Evolutionary conservation across 2,888 invertebrate species (phyloP), one percentile per base, ranked within the genome.

Genomic region (Palloptera scutellata): DNA sequence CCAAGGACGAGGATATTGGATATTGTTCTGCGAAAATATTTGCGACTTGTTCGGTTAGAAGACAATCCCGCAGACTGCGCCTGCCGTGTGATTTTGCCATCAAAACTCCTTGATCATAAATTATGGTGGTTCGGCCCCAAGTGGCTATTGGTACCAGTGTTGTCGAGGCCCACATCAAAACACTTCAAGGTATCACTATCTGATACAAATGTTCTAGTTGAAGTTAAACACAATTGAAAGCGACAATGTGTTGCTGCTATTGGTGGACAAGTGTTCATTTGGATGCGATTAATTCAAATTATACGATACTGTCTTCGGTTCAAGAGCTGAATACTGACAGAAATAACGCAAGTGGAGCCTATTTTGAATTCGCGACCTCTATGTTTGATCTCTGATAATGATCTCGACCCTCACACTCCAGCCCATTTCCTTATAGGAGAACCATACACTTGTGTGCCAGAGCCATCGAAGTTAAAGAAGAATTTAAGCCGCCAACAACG

Each of bases 21-120:
- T 13, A 53, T 55, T 6, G 10, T 64, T 40, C 70, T 71, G 6
- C 63, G 71, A 48, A 15, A 59, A 1, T 15, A 30, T 60, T 74
- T 73, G 72, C 54, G 64, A 40, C 67, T 72, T 64, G 64, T 75
- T 30, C 58, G 58, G 0, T 70, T 71, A 2, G 64, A 60, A 48
- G 57, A 64, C 41, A 74, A 74, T 52, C 72, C 72, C 2, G 73
- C 74, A 4, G 72, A 75, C 63, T 72, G 72, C 62, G 73, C 72
- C 1, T 73, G 72, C 1, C 69, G 74, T 12, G 73, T 74, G 10
- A 43, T 73, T 2, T 1, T 68, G 1, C 69, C 70, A 19, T 67
- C 67, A 17, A 12, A 54, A 8, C 52, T 73, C 1, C 12, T 67
- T 10, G 12, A 63, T 42, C 69, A 67, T 17, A 13, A 42, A 12